Percentiles rank a stretch among this genome's conserved stretches.
Evolutionary conservation across 2,888 invertebrate genomes (phyloP).

Genomic region (Oligia strigilis): DNA sequence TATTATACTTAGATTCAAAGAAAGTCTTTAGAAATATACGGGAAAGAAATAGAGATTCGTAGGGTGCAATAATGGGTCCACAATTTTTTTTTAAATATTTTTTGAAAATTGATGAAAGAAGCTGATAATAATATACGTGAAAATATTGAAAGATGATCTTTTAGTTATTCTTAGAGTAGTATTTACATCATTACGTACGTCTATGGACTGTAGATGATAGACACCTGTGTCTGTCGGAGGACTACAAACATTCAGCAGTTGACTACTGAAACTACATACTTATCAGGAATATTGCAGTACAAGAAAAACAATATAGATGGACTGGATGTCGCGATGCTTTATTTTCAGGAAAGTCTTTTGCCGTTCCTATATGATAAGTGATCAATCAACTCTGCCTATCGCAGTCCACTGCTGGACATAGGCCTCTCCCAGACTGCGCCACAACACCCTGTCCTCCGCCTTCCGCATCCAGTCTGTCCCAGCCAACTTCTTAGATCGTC

Average conservation of each 20-base stretch:
- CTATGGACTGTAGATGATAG: not conserved
- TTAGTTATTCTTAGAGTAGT: not conserved
- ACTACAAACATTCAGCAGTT: not conserved
- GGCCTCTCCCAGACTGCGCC: no score
- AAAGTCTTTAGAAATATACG: not conserved
- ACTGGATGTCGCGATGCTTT: not conserved
- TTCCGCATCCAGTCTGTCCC: no score
- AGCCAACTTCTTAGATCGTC: no score
- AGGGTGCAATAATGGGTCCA: slow-evolving; percentile 14
- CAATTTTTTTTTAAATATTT: not conserved
- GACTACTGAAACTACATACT: not conserved
- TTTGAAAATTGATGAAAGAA: not conserved
- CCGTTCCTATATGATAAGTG: no score
- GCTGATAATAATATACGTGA: not conserved
- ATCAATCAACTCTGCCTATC: no score
- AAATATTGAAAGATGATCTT: not conserved
- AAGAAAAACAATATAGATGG: not conserved
- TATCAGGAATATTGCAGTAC: not conserved
- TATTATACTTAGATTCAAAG: not conserved
- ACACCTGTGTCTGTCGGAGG: not conserved
- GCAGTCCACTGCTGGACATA: no score
- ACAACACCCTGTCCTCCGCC: no score
- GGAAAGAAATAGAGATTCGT: not conserved
- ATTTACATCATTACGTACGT: not conserved
- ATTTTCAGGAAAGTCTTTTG: not conserved